Percentiles rank a stretch among this genome's conserved stretches.
Evolutionary conservation across 2,888 invertebrate genomes (phyloP).

Genomic region (Asteroscopus sphinx): DNA sequence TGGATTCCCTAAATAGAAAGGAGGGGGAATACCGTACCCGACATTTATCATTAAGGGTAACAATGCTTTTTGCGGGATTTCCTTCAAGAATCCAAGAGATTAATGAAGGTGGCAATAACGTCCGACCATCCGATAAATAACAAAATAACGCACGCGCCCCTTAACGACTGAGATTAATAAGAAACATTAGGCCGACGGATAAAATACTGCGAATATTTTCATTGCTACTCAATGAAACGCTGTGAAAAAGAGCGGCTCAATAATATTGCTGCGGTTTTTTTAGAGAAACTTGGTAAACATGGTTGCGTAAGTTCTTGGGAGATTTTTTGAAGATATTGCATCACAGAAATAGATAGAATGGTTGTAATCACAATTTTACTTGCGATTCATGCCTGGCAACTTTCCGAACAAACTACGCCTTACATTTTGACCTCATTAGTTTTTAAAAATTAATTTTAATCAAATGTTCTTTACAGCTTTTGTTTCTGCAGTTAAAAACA

Average conservation of each 20-base stretch:
- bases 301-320: neutral
- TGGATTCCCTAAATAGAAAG: slow-evolving; percentile 51
- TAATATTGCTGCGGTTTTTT: slow-evolving; percentile 13
- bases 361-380: no score
- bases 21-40: slow-evolving; percentile 59
- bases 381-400: no score
- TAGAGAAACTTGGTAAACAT: no score
- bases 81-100: slow-evolving; percentile 86
- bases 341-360: no score
- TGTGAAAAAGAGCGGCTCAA: slow-evolving; percentile 31
- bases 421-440: no score
- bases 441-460: no score
- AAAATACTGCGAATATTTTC: slow-evolving; percentile 61
- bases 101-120: slow-evolving; percentile 87
- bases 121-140: slow-evolving; percentile 84
- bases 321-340: neutral
- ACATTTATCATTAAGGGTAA: slow-evolving; percentile 86
- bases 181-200: slow-evolving; percentile 69
- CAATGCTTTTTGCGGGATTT: slow-evolving; percentile 87
- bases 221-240: slow-evolving; percentile 47
- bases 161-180: slow-evolving; percentile 82
- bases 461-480: no score
- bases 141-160: slow-evolving; percentile 82
- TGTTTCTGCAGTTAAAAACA: no score
- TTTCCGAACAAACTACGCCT: no score